phyloP scores from a whole-genome alignment of 2,797 vertebrate species.

The Chaunax sp. region DNA sequence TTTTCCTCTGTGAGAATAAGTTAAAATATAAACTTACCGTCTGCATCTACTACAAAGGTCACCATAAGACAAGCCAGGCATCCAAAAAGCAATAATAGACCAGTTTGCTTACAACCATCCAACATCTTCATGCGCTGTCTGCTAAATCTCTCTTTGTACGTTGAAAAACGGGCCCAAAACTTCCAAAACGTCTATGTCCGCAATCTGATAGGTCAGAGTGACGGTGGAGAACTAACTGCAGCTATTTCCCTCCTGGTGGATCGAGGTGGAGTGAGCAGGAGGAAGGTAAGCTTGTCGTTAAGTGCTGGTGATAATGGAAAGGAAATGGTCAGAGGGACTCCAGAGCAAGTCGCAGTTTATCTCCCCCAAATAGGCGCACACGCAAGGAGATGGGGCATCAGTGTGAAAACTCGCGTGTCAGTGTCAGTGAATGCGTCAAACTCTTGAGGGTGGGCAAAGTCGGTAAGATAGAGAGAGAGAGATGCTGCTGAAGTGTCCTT shows the following conservation, averaged over 20 bases:
- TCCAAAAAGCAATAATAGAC: conserved; percentile 72
- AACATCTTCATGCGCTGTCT: conserved; percentile 67
- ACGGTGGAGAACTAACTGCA: conserved; percentile 14
- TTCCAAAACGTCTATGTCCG: conserved; percentile 25
- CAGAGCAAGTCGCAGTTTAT: conserved; percentile 80
- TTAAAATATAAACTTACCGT: conserved; percentile 82
- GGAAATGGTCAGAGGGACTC: conserved; percentile 65
- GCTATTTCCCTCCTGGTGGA: conserved; percentile 34
- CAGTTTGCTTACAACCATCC: conserved; percentile 60
- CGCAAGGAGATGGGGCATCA: conserved; percentile 80
- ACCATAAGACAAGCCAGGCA: conserved; percentile 73
- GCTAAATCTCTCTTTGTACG: conserved; percentile 22
- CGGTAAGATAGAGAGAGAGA: not conserved
- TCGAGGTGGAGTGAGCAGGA: conserved; percentile 43
- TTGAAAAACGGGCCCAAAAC: conserved; percentile 30
- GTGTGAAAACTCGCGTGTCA: conserved; percentile 88
- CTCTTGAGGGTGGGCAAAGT: not conserved
- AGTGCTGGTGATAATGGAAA: conserved; percentile 57
- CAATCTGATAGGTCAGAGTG: conserved; percentile 9
- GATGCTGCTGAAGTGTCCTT: conserved; percentile 26
- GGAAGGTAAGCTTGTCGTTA: conserved; percentile 43
- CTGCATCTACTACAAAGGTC: conserved; percentile 78
- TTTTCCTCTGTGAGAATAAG: not conserved
- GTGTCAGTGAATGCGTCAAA: conserved; percentile 83
- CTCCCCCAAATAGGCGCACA: conserved; percentile 80